phyloP scores from a whole-genome alignment of 1,140 invertebrate genomes.

The Drosophila erecta region DNA sequence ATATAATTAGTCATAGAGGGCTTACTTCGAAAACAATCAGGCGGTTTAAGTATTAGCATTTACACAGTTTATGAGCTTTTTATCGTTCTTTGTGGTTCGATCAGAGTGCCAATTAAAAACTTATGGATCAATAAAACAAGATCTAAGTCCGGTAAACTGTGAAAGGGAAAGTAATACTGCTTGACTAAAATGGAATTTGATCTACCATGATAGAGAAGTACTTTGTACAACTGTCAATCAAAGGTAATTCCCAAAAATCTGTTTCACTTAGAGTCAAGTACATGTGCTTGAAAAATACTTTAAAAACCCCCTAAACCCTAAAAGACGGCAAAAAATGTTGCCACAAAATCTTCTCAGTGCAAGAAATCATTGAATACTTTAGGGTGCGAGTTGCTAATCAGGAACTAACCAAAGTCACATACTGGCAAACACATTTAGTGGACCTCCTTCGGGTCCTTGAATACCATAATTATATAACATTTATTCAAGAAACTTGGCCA shows the following conservation, averaged over 20 bases:
- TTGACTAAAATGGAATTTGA: no score
- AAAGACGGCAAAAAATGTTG: constrained; percentile 38
- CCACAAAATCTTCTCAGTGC: fast-evolving
- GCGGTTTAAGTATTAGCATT: constrained; percentile 2
- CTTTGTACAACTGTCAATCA: no score
- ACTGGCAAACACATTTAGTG: constrained; percentile 8
- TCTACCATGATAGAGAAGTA: neutral
- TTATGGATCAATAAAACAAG: neutral
- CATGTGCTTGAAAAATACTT: no score
- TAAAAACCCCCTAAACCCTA: constrained; percentile 5
- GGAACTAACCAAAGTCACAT: constrained; percentile 3
- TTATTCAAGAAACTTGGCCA: constrained; percentile 62
- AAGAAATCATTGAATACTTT: constrained; percentile 37
- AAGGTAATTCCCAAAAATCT: neutral
- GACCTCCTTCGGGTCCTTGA: constrained; percentile 20
- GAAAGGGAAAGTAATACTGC: neutral
- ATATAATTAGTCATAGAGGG: constrained; percentile 14
- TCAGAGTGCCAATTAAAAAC: neutral
- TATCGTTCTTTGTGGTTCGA: neutral
- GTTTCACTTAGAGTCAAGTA: neutral
- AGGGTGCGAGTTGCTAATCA: neutral
- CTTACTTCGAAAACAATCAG: constrained; percentile 7
- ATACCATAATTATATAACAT: constrained; percentile 55
- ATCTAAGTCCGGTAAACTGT: neutral
- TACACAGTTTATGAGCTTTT: constrained; percentile 9